Percentiles rank a stretch among this genome's conserved stretches.
phyloP scores from a whole-genome alignment of 1,140 invertebrate genomes.

The Myzus persicae region DNA sequence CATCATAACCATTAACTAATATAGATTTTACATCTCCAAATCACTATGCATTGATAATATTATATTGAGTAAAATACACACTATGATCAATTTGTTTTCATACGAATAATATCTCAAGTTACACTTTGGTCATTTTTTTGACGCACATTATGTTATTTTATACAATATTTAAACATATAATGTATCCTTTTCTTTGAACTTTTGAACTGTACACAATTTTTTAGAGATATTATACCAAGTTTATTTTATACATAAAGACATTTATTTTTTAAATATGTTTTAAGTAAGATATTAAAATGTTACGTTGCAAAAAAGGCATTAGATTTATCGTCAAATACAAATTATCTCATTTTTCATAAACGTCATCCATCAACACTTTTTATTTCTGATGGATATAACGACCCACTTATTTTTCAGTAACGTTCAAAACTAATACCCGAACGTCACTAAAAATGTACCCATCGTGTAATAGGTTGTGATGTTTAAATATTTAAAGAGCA shows the following conservation, averaged over 20 bases:
- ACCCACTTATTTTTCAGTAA: not conserved
- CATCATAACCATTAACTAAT: not conserved
- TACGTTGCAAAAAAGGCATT: not conserved
- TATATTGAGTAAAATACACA: not conserved
- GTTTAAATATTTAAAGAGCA: not conserved
- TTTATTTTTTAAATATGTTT: not conserved
- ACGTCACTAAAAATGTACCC: conserved; percentile 7
- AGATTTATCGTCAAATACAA: not conserved
- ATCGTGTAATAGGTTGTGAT: not conserved
- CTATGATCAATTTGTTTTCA: not conserved
- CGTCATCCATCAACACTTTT: conserved; percentile 35
- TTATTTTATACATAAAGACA: not conserved
- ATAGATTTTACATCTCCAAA: not conserved
- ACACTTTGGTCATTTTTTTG: not conserved
- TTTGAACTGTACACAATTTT: not conserved
- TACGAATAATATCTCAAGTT: not conserved
- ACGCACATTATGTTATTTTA: not conserved
- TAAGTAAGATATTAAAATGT: conserved; percentile 11
- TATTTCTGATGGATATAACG: not conserved
- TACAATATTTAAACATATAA: not conserved
- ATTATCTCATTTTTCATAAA: conserved; percentile 28
- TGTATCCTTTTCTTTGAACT: not conserved
- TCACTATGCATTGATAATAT: not conserved
- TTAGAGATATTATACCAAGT: not conserved
- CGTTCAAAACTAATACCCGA: not conserved